Conservation (phyloP, 2,113 vertebrate species). For the Gavia stellata region DNA sequence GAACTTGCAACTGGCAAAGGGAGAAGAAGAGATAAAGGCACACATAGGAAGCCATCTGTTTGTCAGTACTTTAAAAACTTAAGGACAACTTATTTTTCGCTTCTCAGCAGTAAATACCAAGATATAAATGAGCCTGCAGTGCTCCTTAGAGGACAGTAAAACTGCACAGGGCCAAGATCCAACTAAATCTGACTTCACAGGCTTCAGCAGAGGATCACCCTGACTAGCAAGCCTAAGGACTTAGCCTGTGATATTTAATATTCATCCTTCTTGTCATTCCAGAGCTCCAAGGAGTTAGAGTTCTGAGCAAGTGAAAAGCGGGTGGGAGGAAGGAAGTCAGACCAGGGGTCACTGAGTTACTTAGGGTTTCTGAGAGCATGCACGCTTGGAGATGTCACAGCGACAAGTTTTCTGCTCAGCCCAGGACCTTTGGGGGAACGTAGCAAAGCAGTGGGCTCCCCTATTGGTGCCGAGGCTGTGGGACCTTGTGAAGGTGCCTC, state of each 20-base stretch:
- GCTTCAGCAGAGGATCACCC: not conserved
- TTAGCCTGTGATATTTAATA: not conserved
- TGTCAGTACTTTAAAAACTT: not conserved
- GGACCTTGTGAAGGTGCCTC: not conserved
- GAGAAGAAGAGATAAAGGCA: not conserved
- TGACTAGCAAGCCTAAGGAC: not conserved
- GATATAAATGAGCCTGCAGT: not conserved
- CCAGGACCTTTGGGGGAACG: not conserved
- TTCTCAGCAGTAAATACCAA: not conserved
- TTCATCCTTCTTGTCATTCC: not conserved
- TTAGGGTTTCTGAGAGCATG: not conserved
- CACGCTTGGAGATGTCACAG: not conserved
- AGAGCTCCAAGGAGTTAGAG: not conserved
- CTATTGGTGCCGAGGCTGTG: fast-evolving
- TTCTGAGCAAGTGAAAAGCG: not conserved
- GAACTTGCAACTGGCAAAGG: not conserved
- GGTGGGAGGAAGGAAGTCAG: not conserved
- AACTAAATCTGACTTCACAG: not conserved
- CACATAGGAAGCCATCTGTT: not conserved
- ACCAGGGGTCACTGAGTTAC: not conserved
- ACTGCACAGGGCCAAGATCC: not conserved
- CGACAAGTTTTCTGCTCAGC: not conserved
- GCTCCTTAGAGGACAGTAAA: not conserved
- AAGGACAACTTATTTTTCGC: not conserved
- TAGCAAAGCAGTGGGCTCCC: not conserved